Conservation (phyloP, 2,888 invertebrate species). For the Spisula subtruncata region DNA sequence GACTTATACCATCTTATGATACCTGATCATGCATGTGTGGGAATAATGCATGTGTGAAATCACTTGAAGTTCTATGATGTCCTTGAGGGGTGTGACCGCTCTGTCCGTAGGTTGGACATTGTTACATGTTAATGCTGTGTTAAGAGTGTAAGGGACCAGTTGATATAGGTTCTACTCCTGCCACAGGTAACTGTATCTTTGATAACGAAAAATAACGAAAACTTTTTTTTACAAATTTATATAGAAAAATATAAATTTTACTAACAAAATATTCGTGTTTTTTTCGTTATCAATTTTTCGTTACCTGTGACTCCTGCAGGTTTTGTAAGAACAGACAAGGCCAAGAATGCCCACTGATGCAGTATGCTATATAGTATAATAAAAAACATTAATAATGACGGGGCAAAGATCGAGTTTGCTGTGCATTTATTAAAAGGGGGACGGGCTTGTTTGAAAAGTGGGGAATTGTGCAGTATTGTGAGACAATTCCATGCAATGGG, state of each 20-base stretch:
- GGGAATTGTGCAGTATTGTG: background rate
- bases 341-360: background rate
- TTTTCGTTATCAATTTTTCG: background rate
- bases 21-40: background rate
- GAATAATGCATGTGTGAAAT: background rate
- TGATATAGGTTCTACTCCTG: background rate
- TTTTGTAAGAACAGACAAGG: background rate
- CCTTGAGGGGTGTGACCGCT: background rate
- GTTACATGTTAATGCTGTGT: background rate
- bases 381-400: no score
- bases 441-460: background rate
- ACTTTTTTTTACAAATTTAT: no score
- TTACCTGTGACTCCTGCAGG: background rate
- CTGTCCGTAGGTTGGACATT: background rate
- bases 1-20: background rate
- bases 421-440: background rate
- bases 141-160: background rate
- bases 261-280: no score
- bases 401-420: background rate
- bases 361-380: background rate
- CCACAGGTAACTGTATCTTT: no score
- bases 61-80: background rate
- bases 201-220: no score
- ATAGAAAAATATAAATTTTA: no score
- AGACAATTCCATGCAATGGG: slow-evolving; percentile 20